Percentiles rank a stretch among this genome's conserved stretches.
Conservation (phyloP, 2,888 invertebrate species). For the Leptura quadrifasciata region DNA sequence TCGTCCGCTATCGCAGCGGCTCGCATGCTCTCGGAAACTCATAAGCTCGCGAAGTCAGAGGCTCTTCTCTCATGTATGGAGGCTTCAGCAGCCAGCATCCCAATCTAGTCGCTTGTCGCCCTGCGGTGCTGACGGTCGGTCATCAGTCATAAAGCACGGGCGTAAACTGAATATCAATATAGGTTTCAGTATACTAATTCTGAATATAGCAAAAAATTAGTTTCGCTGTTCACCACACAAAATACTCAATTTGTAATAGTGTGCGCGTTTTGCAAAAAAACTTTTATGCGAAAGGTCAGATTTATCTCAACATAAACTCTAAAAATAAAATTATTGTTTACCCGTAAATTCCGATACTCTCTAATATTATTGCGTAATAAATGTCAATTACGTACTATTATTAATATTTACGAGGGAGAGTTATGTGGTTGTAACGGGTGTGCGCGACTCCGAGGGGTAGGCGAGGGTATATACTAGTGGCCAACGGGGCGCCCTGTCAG, state of each 20-base stretch:
- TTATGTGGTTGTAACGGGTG: conserved; percentile 58
- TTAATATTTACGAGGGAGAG: conserved; percentile 61
- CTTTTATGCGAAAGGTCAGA: neutral
- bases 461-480: conserved; percentile 57
- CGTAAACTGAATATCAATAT: conserved; percentile 8
- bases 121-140: conserved; percentile 57
- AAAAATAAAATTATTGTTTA: conserved; percentile 36
- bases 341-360: conserved; percentile 41
- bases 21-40: conserved; percentile 74
- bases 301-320: neutral
- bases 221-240: neutral
- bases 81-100: conserved; percentile 65
- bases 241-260: neutral
- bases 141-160: neutral
- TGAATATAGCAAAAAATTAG: neutral
- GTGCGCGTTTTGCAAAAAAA: conserved; percentile 4
- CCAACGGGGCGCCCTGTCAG: conserved; percentile 58
- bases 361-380: conserved; percentile 47
- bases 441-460: conserved; percentile 57
- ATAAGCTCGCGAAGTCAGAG: conserved; percentile 73
- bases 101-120: conserved; percentile 66
- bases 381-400: conserved; percentile 59
- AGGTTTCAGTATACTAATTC: conserved; percentile 8
- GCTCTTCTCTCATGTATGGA: conserved; percentile 63
- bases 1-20: conserved; percentile 43